Conservation (phyloP, 2,113 vertebrate species). For the Microtus richardsoni region DNA sequence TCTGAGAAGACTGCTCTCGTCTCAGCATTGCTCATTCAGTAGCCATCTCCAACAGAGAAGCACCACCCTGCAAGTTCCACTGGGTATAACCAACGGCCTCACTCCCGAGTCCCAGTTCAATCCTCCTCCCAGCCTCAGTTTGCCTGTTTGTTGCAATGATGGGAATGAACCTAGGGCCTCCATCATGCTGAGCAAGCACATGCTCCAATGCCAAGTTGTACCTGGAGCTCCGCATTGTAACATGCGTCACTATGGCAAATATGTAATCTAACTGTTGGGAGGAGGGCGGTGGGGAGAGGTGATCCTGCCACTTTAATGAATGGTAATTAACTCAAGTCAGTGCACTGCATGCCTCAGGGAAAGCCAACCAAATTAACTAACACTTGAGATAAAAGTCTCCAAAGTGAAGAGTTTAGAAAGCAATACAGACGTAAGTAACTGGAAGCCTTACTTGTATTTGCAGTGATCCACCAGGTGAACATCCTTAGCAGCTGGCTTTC, state of each 20-base stretch:
- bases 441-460: constrained; percentile 94
- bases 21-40: not conserved
- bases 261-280: constrained; percentile 5
- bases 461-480: constrained; percentile 97
- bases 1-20: not conserved
- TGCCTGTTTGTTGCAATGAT: not conserved
- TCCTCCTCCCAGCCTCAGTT: not conserved
- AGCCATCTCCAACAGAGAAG: not conserved
- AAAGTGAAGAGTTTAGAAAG: not conserved
- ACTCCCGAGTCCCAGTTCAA: not conserved
- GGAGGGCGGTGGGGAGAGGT: not conserved
- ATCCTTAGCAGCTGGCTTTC: constrained; percentile 95
- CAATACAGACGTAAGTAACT: not conserved
- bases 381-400: not conserved
- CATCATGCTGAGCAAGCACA: not conserved
- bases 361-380: constrained; percentile 22
- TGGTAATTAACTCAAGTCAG: not conserved
- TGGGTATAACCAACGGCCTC: not conserved
- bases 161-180: not conserved
- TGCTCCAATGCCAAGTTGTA: not conserved
- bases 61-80: not conserved
- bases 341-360: not conserved
- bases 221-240: not conserved
- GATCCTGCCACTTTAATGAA: not conserved
- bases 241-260: constrained; percentile 8